Percentiles rank a stretch among this genome's conserved stretches.
These are phyloP conservation scores for Hirundo rustica DNA, from an alignment of 2,797 vertebrate genomes.

Conservation along the genomic window DNA sequence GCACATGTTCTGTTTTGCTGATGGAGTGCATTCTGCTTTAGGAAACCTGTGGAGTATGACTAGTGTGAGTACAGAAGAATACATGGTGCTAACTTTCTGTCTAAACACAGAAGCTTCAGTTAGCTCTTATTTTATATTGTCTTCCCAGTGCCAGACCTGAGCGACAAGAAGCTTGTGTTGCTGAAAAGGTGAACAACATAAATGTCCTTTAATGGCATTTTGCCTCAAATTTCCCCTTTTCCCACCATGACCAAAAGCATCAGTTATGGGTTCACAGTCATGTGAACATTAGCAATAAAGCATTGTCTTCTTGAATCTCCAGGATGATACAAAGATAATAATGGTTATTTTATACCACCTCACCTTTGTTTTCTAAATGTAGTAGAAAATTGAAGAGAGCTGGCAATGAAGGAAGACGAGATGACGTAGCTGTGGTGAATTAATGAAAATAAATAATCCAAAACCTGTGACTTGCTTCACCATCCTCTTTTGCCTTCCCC, in stretches of 20 bases:
- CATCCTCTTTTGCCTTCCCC: neutral
- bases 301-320: neutral
- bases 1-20: slow-evolving; percentile 52
- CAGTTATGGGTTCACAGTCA: neutral
- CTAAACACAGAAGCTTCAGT: slow-evolving; percentile 25
- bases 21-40: slow-evolving; percentile 46
- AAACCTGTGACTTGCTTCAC: neutral
- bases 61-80: slow-evolving; percentile 24
- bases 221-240: neutral
- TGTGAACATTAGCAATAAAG: neutral
- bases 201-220: neutral
- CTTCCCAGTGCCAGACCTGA: slow-evolving; percentile 24
- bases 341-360: neutral
- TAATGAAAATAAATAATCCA: neutral
- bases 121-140: slow-evolving; percentile 27
- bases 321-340: neutral
- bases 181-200: slow-evolving; percentile 13
- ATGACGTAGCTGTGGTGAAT: neutral
- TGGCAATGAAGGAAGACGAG: neutral
- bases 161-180: neutral
- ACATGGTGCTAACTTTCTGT: slow-evolving; percentile 15
- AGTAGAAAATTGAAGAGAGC: neutral
- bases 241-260: neutral
- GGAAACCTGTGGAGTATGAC: neutral
- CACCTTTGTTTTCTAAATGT: neutral